Base-by-base conservation (phyloP, 1,140 invertebrate species). In the Megalopta genalis region DNA sequence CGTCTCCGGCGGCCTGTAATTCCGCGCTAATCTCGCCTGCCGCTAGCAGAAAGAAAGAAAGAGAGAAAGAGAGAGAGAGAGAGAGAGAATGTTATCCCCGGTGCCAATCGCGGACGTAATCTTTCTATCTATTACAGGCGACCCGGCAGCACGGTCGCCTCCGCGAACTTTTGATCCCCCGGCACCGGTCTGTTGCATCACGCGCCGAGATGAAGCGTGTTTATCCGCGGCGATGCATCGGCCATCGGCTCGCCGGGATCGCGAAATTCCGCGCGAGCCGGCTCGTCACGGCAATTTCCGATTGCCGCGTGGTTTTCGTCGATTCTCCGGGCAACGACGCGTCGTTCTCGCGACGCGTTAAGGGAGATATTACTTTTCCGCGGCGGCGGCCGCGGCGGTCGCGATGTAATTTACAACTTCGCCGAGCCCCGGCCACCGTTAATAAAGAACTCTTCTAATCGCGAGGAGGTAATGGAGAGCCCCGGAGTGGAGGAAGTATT, bases 41-140 rank as follows among this genome's bases (percentile, higher is more conserved):
- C 76, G 85, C 85, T 80, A 32, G 32, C 75, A 68, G 82, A n/a
- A n/a, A n/a, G n/a, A n/a, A n/a, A n/a, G n/a, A n/a, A n/a, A n/a
- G n/a, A n/a, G n/a, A n/a, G n/a, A n/a, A n/a, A n/a, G n/a, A n/a
- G n/a, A n/a, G n/a, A n/a, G n/a, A n/a, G n/a, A n/a, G n/a, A n/a
- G n/a, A n/a, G n/a, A 86, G 87, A 90, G 87, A 88, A 91, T 87
- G 85, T 91, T 91, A 91, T 91, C 84, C 86, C 67, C 60, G 84
- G 74, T 87, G 86, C 87, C 90, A 88, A 91, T 91, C 89, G 87
- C 83, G 84, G 82, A 87, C 84, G 87, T 91, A 90, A 91, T 91
- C 90, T 89, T 84, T 90, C 90, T 89, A 88, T 88, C 88, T 88
- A 91, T 90, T 90, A 87, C 80, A 42, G 60, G 74, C 63, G 67